Evolutionary conservation across 2,797 vertebrate genomes (phyloP).

Genomic region (Rhynchotus rufescens): DNA sequence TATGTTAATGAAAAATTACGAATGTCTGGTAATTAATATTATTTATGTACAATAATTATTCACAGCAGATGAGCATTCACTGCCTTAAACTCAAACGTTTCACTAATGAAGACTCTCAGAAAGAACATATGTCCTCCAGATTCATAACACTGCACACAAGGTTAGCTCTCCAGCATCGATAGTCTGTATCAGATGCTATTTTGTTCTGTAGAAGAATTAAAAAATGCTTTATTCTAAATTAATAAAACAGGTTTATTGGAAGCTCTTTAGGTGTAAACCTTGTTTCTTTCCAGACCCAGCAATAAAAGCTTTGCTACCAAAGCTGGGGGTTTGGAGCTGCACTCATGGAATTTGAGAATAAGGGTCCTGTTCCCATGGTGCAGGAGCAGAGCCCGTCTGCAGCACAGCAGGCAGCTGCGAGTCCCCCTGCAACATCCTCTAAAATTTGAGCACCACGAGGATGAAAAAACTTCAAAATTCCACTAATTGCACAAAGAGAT

Average conservation of each 20-base stretch:
- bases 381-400: not conserved
- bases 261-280: not conserved
- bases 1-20: constrained; percentile 61
- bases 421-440: not conserved
- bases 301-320: not conserved
- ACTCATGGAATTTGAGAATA: not conserved
- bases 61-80: constrained; percentile 36
- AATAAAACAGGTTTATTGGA: not conserved
- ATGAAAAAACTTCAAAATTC: constrained; percentile 13
- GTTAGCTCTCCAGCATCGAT: not conserved
- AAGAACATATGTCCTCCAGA: constrained; percentile 28
- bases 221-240: not conserved
- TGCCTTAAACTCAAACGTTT: constrained; percentile 48
- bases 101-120: constrained; percentile 47
- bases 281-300: not conserved
- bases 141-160: not conserved
- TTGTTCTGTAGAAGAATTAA: not conserved
- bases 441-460: not conserved
- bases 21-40: constrained; percentile 52
- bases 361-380: not conserved
- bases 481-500: constrained; percentile 45
- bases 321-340: not conserved
- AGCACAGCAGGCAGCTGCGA: not conserved
- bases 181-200: not conserved
- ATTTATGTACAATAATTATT: constrained; percentile 69